A percentile compares a stretch with the other conserved stretches of the same genome.
Conservation (phyloP, 2,797 vertebrate genomes). For the Odontamblyopus lacepedii region DNA sequence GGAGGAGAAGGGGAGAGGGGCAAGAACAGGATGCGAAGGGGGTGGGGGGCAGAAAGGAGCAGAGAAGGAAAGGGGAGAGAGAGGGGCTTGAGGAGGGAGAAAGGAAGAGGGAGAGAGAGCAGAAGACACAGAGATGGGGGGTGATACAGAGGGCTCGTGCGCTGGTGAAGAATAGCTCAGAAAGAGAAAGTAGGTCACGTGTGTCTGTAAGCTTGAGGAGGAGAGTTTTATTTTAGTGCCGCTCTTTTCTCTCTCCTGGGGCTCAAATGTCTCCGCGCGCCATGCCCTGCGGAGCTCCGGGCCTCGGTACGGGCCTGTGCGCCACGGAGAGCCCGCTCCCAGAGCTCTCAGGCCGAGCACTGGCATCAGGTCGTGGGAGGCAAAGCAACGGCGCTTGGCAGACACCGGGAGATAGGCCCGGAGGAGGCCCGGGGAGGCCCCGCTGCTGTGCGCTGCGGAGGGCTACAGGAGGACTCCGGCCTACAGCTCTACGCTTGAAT, state of each 20-base stretch:
- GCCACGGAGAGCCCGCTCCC: neutral
- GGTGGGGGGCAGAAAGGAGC: too few relatives aligned
- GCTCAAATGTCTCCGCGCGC: neutral
- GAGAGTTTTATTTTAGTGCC: neutral
- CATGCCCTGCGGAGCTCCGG: neutral
- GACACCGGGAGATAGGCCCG: too few relatives aligned
- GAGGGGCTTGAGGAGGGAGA: too few relatives aligned
- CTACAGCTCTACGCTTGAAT: neutral
- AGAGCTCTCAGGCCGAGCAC: neutral
- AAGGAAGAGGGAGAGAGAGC: neutral
- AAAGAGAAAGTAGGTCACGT: slow-evolving; percentile 3
- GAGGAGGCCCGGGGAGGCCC: neutral
- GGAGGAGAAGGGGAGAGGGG: too few relatives aligned
- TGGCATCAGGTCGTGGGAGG: too few relatives aligned
- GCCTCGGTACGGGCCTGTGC: neutral
- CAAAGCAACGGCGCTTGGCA: too few relatives aligned
- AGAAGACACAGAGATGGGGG: neutral
- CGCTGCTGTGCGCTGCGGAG: neutral
- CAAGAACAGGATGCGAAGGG: neutral
- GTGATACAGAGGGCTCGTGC: neutral
- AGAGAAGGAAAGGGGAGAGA: neutral
- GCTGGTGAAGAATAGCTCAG: neutral
- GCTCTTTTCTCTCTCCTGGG: neutral
- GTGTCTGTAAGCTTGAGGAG: neutral
- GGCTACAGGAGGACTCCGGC: neutral